Evolutionary conservation across 1,140 invertebrate genomes (phyloP).

Genomic region (Pseudomyrmex concolor): DNA sequence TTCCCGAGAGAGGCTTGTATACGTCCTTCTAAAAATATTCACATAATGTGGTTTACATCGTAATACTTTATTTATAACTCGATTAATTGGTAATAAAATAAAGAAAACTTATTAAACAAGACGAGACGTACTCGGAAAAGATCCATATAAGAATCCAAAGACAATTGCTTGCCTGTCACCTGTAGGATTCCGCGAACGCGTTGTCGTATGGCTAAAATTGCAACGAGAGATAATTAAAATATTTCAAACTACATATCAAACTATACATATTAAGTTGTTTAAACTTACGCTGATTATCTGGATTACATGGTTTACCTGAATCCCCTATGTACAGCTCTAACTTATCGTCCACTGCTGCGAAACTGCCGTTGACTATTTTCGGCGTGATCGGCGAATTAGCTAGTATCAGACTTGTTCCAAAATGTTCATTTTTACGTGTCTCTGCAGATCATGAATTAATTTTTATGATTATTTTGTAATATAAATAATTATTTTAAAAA

Average conservation of each 20-base stretch:
- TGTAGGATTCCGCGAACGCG: slow-evolving; percentile 92
- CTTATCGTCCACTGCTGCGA: slow-evolving; percentile 97
- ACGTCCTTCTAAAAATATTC: slow-evolving; percentile 76
- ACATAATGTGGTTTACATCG: too few relatives aligned
- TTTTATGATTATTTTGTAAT: background rate
- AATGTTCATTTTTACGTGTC: slow-evolving; percentile 92
- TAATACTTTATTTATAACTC: too few relatives aligned
- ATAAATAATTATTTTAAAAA: slow-evolving; percentile 8
- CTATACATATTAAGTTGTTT: background rate
- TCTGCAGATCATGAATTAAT: slow-evolving; percentile 85
- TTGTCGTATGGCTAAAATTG: slow-evolving; percentile 89
- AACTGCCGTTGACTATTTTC: slow-evolving; percentile 98
- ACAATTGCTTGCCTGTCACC: slow-evolving; percentile 95
- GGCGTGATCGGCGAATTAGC: slow-evolving; percentile 98
- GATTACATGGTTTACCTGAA: slow-evolving; percentile 85
- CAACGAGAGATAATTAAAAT: background rate
- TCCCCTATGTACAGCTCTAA: slow-evolving; percentile 92
- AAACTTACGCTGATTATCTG: too few relatives aligned
- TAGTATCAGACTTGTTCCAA: slow-evolving; percentile 96
- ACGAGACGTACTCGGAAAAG: slow-evolving; percentile 89
- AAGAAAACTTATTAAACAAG: too few relatives aligned
- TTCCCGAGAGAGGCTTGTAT: slow-evolving; percentile 80
- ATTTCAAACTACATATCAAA: too few relatives aligned
- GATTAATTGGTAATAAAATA: background rate
- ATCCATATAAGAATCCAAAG: slow-evolving; percentile 95